Base-by-base conservation (phyloP, 2,888 invertebrate species). In the Nebria salina region DNA sequence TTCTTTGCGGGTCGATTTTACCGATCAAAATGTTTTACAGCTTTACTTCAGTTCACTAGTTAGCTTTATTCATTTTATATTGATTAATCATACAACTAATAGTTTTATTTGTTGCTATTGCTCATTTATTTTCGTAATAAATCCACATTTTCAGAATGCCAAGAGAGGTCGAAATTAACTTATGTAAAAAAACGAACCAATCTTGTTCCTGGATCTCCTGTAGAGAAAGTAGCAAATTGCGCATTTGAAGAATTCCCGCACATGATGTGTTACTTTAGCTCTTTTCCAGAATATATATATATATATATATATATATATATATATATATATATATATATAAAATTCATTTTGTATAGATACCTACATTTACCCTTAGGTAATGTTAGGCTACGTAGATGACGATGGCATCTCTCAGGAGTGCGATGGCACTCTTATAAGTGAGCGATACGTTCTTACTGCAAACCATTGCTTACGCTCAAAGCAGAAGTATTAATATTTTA, bases 131-230 rank as follows among this genome's bases (percentile, higher is more conserved):
- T 34, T 34, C 34, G 34, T 34, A 34, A 34, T 34, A 34, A 34
- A 34, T 34, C 5, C 5, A 34, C 5, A 54, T 13, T 86, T 87
- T 75, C 83, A 90, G 90, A 89, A 87, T 91, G 90, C 82, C 84
- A 85, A 70, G 88, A 90, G 82, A 90, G 90, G 83, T 86, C 86
- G 0, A 84, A 89, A 82, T 54, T 54, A 54, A 8, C 54, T 54
- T 54, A 54, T 54, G 7, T 54, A 54, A 7, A 8, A 8, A 54
- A 54, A 54, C 54, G 54, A 54, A 54, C 54, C 2, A 54, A 54
- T 54, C 54, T 54, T 8, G 54, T 54, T 13, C 89, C 88, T 9
- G 85, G 88, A 43, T 83, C 89, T 64, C 84, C 86, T 20, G 84
- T 86, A 43, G 84, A 83, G 13, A 83, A 84, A 0, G 85, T 86